These are phyloP conservation scores for Cichladusa arquata DNA, from an alignment of 2,113 vertebrate genomes.

Conservation along the genomic window DNA sequence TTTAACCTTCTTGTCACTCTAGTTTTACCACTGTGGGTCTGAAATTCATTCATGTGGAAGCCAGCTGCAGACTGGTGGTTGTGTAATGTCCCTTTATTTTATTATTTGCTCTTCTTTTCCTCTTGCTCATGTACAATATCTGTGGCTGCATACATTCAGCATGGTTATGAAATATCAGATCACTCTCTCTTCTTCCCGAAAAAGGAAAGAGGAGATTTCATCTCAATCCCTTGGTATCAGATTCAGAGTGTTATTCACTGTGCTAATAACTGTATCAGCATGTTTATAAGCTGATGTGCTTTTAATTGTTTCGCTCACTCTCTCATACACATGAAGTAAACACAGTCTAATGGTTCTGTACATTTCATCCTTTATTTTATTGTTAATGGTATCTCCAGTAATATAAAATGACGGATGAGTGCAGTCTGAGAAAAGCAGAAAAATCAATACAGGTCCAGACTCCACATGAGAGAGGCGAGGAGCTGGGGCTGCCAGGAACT, in stretches of 20 bases:
- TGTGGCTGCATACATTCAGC: neutral
- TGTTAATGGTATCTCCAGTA: constrained; percentile 78
- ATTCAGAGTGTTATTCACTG: constrained; percentile 56
- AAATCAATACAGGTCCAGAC: constrained; percentile 76
- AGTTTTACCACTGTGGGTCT: neutral
- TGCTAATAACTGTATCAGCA: constrained; percentile 74
- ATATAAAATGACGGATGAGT: constrained; percentile 78
- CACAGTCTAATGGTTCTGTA: constrained; percentile 72
- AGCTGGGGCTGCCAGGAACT: constrained; percentile 46
- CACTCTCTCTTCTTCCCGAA: neutral
- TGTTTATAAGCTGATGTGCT: constrained; percentile 71
- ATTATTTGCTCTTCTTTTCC: constrained; percentile 31
- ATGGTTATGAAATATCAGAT: neutral
- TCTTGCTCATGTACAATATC: neutral
- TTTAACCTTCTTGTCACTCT: neutral
- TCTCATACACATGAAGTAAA: constrained; percentile 58
- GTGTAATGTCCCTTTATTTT: constrained; percentile 8
- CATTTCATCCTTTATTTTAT: constrained; percentile 71
- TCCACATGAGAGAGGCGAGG: constrained; percentile 39
- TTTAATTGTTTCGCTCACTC: constrained; percentile 76
- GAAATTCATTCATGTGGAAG: neutral
- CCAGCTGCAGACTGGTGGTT: neutral
- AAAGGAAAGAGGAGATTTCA: constrained; percentile 32
- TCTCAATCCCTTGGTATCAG: constrained; percentile 41
- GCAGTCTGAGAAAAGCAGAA: constrained; percentile 66